Evolutionary conservation across 1,140 invertebrate species (phyloP).

Genomic region (Solenopsis fugax): DNA sequence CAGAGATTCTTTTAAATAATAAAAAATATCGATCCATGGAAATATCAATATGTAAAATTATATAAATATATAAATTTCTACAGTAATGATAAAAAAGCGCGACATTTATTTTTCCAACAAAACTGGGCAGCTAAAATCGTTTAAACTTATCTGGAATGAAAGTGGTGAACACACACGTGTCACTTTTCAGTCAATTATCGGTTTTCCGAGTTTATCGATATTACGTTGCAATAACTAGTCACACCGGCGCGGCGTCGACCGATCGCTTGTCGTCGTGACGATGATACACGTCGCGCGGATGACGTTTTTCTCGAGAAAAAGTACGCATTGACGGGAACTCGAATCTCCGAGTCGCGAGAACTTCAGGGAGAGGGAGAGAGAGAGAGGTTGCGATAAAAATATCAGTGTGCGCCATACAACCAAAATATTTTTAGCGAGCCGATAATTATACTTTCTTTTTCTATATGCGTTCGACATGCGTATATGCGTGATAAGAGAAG

Average conservation of each 20-base stretch:
- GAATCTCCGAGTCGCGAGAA: slow-evolving; percentile 17
- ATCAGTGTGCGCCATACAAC: slow-evolving; percentile 32
- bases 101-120: slow-evolving; percentile 1
- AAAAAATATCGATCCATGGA: neutral
- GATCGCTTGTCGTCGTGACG: slow-evolving; percentile 13
- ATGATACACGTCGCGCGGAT: neutral
- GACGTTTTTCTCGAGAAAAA: slow-evolving; percentile 44
- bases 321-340: slow-evolving; percentile 24
- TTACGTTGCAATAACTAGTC: slow-evolving; percentile 49
- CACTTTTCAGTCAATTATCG: slow-evolving; percentile 58
- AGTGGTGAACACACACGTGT: slow-evolving; percentile 23
- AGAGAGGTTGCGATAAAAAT: slow-evolving; percentile 56
- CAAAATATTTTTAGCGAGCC: slow-evolving; percentile 58
- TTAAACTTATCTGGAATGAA: slow-evolving; percentile 30
- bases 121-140: slow-evolving; percentile 19
- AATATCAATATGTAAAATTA: neutral
- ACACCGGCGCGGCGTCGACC: slow-evolving; percentile 5
- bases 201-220: slow-evolving; percentile 41
- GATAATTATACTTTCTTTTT: slow-evolving; percentile 51
- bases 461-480: neutral
- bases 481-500: slow-evolving; percentile 5
- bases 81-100: neutral
- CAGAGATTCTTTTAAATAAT: slow-evolving; percentile 2
- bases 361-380: neutral
- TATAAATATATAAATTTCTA: no score